Base-by-base conservation (phyloP, 2,113 vertebrate genomes). In the Scartelaos histophorus region DNA sequence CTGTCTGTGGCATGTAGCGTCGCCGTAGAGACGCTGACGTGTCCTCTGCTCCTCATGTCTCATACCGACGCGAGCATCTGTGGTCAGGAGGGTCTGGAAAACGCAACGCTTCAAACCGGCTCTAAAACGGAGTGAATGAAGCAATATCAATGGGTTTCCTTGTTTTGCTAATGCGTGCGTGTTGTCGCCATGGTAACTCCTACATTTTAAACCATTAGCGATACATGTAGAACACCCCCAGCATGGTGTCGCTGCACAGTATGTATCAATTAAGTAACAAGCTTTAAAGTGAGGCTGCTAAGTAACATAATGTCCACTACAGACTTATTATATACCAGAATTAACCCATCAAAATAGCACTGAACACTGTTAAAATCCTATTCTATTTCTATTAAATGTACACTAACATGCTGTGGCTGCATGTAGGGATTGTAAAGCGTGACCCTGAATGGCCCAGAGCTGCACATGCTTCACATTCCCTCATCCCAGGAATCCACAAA, bases 1-100 rank as follows among this genome's bases (percentile, higher is more conserved):
- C 86, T 84, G 84, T 75, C 85, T 86, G 76, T 88, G 88, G 84
- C 82, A 93, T 89, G 84, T 87, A 86, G 46, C 70, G n/a, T 83
- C 53, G 75, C 77, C 82, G 78, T 80, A 80, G 64, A 78, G 84
- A 86, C 53, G 82, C 86, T 82, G 87, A 84, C 68, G 69, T 54
- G 78, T 78, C 74, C 79, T 73, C 38, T 29, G 46, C 79, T 79
- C 71, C 66, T 78, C 69, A 82, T 81, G 61, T 81, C 94, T 94
- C 92, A 92, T 93, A 87, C 81, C 79, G 76, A 84, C 66, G 87
- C 86, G 85, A 87, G 82, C 73, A 82, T 82, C 83, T 82, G 43
- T 2, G 69, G 43, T 67, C 75, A 64, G 17, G 51, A 51, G 19
- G 56, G 76, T 67, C 54, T 58, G 76, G 72, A 10, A 54, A 34